These are phyloP conservation scores for Hemibagrus wyckioides DNA, from an alignment of 2,113 vertebrate genomes.

Conservation along the genomic window DNA sequence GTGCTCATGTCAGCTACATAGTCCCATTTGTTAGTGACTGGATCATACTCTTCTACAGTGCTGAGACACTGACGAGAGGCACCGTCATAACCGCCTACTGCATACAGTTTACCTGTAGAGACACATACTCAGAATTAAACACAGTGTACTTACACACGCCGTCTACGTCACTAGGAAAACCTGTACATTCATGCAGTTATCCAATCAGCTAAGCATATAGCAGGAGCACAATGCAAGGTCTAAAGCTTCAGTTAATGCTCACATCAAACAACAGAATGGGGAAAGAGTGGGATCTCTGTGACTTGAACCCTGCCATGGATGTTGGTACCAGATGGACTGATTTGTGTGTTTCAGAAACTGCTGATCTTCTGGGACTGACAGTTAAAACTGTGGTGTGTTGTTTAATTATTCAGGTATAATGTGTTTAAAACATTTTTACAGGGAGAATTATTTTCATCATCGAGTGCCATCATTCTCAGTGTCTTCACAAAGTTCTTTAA, in stretches of 20 bases:
- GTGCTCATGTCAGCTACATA: slow-evolving; percentile 96
- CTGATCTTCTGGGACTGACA: background rate
- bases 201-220: background rate
- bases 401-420: background rate
- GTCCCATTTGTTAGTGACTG: slow-evolving; percentile 86
- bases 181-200: background rate
- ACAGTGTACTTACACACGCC: background rate
- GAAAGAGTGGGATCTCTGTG: background rate
- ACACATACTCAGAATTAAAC: slow-evolving; percentile 15
- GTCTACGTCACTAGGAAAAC: background rate
- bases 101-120: slow-evolving; percentile 86
- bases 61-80: slow-evolving; percentile 95
- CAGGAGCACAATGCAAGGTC: background rate
- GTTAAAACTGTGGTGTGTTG: background rate
- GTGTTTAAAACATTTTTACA: background rate
- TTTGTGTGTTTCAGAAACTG: background rate
- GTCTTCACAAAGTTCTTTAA: background rate
- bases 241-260: background rate
- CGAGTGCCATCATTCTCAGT: background rate
- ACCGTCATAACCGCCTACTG: slow-evolving; percentile 93
- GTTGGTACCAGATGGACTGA: too few relatives aligned
- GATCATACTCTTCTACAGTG: slow-evolving; percentile 92
- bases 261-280: background rate
- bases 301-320: background rate
- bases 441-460: background rate